Conservation (phyloP, 2,888 invertebrate genomes). For the Morinoia aosen region DNA sequence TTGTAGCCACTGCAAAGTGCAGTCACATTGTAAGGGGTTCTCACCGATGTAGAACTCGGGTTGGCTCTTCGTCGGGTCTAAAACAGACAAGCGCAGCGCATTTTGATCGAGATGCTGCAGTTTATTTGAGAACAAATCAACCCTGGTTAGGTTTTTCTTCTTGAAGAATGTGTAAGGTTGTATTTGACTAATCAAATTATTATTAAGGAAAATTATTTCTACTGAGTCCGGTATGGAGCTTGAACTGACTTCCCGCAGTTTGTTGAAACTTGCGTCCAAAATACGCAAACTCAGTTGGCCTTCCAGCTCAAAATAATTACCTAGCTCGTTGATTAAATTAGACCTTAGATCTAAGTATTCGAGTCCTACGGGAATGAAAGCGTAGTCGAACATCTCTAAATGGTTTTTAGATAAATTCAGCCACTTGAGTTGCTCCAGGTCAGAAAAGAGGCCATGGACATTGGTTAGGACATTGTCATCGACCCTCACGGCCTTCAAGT, state of each 20-base stretch:
- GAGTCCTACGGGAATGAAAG: constrained; percentile 81
- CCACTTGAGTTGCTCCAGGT: constrained; percentile 73
- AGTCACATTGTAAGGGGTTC: constrained; percentile 88
- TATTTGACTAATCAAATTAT: constrained; percentile 77
- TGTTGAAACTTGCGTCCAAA: constrained; percentile 87
- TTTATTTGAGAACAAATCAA: constrained; percentile 83
- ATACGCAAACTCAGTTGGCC: constrained; percentile 79
- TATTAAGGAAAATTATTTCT: constrained; percentile 83
- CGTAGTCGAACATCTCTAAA: constrained; percentile 81
- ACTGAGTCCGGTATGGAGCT: constrained; percentile 87
- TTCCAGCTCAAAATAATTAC: constrained; percentile 88
- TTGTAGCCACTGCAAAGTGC: constrained; percentile 89
- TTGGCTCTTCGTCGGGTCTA: constrained; percentile 79
- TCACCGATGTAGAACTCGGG: constrained; percentile 85
- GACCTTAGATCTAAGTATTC: constrained; percentile 88
- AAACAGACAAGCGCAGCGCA: constrained; percentile 79
- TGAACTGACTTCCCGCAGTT: constrained; percentile 84
- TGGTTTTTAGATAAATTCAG: constrained; percentile 76
- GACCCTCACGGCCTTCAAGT: constrained; percentile 84
- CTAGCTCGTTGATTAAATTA: constrained; percentile 84
- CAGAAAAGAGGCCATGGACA: constrained; percentile 84
- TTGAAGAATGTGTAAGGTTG: constrained; percentile 80
- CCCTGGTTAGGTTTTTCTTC: constrained; percentile 81
- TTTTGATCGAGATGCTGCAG: constrained; percentile 81
- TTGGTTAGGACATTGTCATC: constrained; percentile 86